Base-by-base conservation (phyloP, 2,888 invertebrate species). In the Drosophila pseudotakahashii region DNA sequence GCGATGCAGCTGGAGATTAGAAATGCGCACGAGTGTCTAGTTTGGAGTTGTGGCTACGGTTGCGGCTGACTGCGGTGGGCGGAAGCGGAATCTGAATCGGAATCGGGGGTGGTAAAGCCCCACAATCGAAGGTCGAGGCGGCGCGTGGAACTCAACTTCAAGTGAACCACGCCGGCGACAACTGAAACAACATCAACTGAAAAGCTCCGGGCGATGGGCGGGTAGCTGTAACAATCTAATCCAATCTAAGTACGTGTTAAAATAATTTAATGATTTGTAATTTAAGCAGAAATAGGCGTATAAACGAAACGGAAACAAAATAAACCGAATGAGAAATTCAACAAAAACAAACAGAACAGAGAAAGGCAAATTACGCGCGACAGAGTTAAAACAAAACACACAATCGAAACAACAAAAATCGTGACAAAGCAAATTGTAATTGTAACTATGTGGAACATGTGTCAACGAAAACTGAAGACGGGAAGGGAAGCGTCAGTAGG, bases 221-320 rank as follows among this genome's bases (percentile, higher is more conserved):
- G 89, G 89, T 84, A 88, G 84, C 89, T 88, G 83, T 84, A 84
- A 88, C 87, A 84, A 84, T 88, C 88, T 88, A 84, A 84, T 88
- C 88, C 88, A 84, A 84, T 84, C 81, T 84, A 84, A 82, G 82
- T 82, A 82, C 78, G 77, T 86, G 88, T 84, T 84, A 84, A 88
- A 84, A 73, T 84, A 84, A 84, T 84, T 84, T 84, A 84, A 84
- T 77, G 84, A 86, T 88, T 83, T 88, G 67, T 83, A 86, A 79
- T 76, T 81, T 84, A 84, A 84, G 59, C 72, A 84, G 75, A 80
- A 71, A 69, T 84, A 83, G 80, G 88, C 76, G 72, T 64, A 64
- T 80, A 82, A 64, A 73, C 69, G 71, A 78, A 76, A 67, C 66
- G 73, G 68, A 83, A 81, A 74, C 73, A 73, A 82, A 79, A 58